Percentiles rank a stretch among this genome's conserved stretches.
Evolutionary conservation across 2,113 vertebrate genomes (phyloP).

Genomic region (Serinus canaria): DNA sequence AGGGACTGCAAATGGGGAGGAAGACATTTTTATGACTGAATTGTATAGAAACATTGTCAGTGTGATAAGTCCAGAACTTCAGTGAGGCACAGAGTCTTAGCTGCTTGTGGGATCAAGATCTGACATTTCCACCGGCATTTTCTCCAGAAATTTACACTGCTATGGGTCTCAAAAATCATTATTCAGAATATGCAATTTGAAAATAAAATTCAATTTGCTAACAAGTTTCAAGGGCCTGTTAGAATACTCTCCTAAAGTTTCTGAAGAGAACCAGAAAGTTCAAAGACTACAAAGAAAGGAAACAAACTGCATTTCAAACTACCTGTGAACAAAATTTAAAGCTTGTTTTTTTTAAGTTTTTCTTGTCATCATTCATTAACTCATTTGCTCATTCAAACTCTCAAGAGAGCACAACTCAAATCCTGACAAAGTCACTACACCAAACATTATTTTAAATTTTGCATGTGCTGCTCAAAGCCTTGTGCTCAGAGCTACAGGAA

Average conservation of each 20-base stretch:
- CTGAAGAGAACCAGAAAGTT: background rate
- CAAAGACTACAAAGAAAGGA: background rate
- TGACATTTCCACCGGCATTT: background rate
- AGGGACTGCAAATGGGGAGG: fast-evolving
- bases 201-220: background rate
- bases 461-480: background rate
- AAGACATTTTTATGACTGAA: background rate
- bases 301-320: background rate
- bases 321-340: background rate
- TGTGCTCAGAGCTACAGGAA: background rate
- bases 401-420: background rate
- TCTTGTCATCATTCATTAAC: slow-evolving; percentile 48
- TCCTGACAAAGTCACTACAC: background rate
- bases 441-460: slow-evolving; percentile 28
- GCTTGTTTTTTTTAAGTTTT: slow-evolving; percentile 7
- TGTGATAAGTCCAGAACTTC: background rate
- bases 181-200: background rate
- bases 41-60: background rate
- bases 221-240: background rate
- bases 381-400: slow-evolving; percentile 22
- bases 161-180: background rate
- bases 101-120: background rate
- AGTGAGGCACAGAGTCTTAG: background rate
- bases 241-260: background rate
- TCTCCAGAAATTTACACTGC: background rate